Conservation (phyloP, 2,888 invertebrate genomes). For the Polia nebulosa region DNA sequence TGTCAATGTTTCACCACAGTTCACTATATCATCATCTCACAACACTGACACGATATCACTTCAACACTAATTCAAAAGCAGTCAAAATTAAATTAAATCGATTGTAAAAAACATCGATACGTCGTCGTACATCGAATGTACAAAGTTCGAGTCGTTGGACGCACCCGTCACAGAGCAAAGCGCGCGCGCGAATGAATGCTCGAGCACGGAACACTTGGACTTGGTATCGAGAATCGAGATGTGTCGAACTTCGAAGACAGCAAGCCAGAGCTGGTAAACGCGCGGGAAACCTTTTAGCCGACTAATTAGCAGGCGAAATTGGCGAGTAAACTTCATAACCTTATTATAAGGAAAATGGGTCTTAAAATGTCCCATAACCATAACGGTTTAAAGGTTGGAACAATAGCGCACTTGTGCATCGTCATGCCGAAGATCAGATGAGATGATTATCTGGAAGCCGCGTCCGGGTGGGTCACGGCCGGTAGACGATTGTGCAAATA, state of each 20-base stretch:
- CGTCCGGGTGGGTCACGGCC: conserved; percentile 77
- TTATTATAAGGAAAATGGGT: conserved; percentile 60
- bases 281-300: conserved; percentile 59
- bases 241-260: conserved; percentile 62
- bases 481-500: conserved; percentile 75
- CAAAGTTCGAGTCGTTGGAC: conserved; percentile 70
- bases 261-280: conserved; percentile 53
- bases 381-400: conserved; percentile 63
- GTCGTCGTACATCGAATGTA: conserved; percentile 63
- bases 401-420: conserved; percentile 74
- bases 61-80: conserved; percentile 47
- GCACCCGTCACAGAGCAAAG: conserved; percentile 81
- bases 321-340: conserved; percentile 56
- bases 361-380: conserved; percentile 62
- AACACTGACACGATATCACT: conserved; percentile 59
- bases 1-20: conserved; percentile 41
- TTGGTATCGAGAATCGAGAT: no score
- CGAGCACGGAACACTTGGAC: conserved; percentile 47
- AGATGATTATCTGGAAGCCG: conserved; percentile 75
- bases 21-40: conserved; percentile 55
- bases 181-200: conserved; percentile 86
- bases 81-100: conserved; percentile 62
- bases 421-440: conserved; percentile 74
- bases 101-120: conserved; percentile 75
- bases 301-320: conserved; percentile 65